Conservation (phyloP, 2,113 vertebrate genomes). For the Poeciliopsis occidentalis region DNA sequence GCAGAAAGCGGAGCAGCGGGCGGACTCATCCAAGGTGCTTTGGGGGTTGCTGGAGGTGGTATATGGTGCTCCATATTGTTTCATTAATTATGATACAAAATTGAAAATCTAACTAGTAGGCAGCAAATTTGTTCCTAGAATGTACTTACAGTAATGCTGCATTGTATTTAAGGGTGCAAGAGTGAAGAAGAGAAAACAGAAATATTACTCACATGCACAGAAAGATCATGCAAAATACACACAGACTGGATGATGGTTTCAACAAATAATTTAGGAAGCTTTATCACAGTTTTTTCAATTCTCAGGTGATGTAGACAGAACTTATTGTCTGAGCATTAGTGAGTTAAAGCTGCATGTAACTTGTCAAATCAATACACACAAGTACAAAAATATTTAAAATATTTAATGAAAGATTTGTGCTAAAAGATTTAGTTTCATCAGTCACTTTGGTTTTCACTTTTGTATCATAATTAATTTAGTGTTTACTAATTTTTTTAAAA, state of each 20-base stretch:
- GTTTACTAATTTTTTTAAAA: not conserved
- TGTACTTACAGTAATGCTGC: not conserved
- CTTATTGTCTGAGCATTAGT: not conserved
- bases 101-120: not conserved
- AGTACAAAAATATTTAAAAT: not conserved
- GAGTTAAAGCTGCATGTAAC: not conserved
- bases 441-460: not conserved
- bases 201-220: not conserved
- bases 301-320: not conserved
- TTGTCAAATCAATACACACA: not conserved
- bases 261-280: not conserved
- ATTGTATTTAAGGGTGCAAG: not conserved
- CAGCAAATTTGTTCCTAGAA: not conserved
- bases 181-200: not conserved
- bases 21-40: slow-evolving; percentile 50
- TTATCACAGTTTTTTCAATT: not conserved
- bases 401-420: no score
- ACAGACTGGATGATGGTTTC: not conserved
- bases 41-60: not conserved
- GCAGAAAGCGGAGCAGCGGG: slow-evolving; percentile 28
- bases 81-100: not conserved
- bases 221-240: not conserved
- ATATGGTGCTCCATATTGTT: not conserved
- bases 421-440: not conserved
- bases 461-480: not conserved